Conservation (phyloP, 2,113 vertebrate genomes). For the Pelecanoides urinatrix region DNA sequence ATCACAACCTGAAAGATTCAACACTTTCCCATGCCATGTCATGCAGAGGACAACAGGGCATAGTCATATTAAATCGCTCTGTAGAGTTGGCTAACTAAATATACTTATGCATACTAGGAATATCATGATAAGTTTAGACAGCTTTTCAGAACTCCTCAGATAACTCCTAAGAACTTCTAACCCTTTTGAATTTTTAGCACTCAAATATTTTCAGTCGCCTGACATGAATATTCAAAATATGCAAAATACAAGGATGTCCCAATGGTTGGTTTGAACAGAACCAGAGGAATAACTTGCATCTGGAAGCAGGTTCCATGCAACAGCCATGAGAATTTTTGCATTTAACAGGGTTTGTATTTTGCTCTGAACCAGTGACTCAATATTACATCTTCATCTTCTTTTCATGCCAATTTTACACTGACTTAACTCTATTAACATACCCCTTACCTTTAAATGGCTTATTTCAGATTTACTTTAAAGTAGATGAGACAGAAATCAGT, state of each 20-base stretch:
- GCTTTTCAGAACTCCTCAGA: not conserved
- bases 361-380: not conserved
- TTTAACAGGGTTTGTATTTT: not conserved
- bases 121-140: not conserved
- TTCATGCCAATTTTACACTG: not conserved
- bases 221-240: not conserved
- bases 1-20: not conserved
- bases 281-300: not conserved
- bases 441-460: not conserved
- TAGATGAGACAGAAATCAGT: not conserved
- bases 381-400: not conserved
- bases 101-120: not conserved
- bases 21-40: not conserved
- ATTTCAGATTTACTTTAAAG: not conserved
- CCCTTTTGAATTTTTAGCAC: not conserved
- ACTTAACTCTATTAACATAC: conserved; percentile 12
- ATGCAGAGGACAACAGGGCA: not conserved
- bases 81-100: not conserved
- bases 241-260: not conserved
- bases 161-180: not conserved
- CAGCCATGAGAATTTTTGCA: not conserved
- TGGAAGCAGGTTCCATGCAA: not conserved
- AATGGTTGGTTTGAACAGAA: not conserved
- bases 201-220: not conserved
- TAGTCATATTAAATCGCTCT: not conserved